phyloP scores from a whole-genome alignment of 2,113 vertebrate genomes.

The Sturnus vulgaris region DNA sequence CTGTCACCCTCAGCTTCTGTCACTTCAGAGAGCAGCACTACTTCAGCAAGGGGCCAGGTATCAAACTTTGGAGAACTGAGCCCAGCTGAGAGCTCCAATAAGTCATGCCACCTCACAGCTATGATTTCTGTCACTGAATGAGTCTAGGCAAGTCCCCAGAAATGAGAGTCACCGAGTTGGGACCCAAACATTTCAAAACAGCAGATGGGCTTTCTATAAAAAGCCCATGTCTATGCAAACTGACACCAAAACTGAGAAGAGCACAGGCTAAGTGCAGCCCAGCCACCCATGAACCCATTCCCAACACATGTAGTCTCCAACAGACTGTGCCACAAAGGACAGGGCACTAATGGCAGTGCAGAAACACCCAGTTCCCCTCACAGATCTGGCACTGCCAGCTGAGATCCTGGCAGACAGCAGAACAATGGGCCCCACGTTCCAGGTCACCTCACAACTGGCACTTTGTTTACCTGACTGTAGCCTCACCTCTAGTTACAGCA shows the following conservation, averaged over 20 bases:
- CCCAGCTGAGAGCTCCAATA: background rate
- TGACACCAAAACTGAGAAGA: background rate
- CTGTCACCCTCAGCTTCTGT: background rate
- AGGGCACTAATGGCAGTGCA: background rate
- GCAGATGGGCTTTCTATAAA: conserved; percentile 1
- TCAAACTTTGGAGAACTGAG: background rate
- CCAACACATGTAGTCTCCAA: fast-evolving
- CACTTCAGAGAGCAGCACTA: background rate
- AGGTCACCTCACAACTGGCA: background rate
- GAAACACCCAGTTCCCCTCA: background rate
- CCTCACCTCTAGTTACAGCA: fast-evolving
- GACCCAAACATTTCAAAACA: background rate
- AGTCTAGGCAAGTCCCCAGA: background rate
- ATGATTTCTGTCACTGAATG: background rate
- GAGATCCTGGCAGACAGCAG: background rate
- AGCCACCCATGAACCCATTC: fast-evolving
- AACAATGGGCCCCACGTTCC: background rate
- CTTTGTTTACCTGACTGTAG: background rate
- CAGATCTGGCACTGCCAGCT: background rate
- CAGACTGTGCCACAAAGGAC: background rate
- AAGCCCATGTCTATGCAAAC: background rate
- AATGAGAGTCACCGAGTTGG: background rate
- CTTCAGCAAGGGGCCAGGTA: background rate
- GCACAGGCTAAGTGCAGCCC: background rate
- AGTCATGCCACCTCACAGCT: background rate